phyloP scores from a whole-genome alignment of 2,888 invertebrate genomes.

The Platynereis dumerilii region DNA sequence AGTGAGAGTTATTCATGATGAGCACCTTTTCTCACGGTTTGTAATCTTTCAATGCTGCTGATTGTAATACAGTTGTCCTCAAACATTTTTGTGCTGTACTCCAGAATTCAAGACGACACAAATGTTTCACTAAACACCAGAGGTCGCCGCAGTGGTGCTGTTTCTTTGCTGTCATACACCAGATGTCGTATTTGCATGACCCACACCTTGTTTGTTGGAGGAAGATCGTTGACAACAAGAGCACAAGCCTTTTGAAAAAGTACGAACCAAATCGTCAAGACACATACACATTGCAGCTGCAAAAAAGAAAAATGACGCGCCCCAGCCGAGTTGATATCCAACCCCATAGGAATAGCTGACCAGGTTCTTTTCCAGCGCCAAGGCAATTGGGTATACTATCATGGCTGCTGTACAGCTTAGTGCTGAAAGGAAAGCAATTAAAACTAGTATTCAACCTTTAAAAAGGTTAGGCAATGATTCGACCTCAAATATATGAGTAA shows the following conservation, averaged over 20 bases:
- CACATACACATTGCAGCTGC: conserved; percentile 36
- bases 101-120: too few species aligned
- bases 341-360: conserved; percentile 51
- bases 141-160: too few species aligned
- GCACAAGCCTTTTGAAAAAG: conserved; percentile 28
- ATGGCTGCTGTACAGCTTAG: conserved; percentile 56
- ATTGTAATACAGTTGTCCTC: too few species aligned
- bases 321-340: conserved; percentile 62
- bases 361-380: conserved; percentile 47
- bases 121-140: too few species aligned
- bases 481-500: too few species aligned
- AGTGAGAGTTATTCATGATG: too few species aligned
- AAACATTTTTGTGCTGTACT: too few species aligned
- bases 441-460: too few species aligned
- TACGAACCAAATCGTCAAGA: conserved; percentile 34
- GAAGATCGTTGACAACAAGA: conserved; percentile 12
- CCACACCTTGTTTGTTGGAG: too few species aligned
- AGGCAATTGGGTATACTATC: conserved; percentile 57
- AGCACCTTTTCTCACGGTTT: too few species aligned
- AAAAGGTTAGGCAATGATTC: too few species aligned
- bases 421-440: conserved; percentile 42
- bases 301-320: conserved; percentile 56
- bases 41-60: too few species aligned
- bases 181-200: not conserved
- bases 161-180: conserved; percentile 14